Conservation (phyloP, 2,888 invertebrate genomes). For the Helleia helle region DNA sequence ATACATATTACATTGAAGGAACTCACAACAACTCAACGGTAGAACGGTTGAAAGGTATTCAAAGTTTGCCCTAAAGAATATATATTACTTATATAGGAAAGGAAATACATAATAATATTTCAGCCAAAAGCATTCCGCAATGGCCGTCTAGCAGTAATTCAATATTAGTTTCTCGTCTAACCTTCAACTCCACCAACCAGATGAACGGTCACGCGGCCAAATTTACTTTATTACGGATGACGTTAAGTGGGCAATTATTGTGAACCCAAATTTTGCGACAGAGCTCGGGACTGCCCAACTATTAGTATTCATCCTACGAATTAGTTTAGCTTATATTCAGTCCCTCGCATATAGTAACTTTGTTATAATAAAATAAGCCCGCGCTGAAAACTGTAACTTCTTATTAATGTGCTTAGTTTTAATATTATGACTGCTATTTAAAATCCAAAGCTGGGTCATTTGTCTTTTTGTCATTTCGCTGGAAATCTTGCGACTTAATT, state of each 20-base stretch:
- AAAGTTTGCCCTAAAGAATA: too few relatives aligned
- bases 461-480: too few relatives aligned
- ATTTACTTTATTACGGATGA: slow-evolving; percentile 55
- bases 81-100: too few relatives aligned
- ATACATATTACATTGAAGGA: too few relatives aligned
- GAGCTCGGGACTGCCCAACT: slow-evolving; percentile 35
- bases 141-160: slow-evolving; percentile 44
- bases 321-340: slow-evolving; percentile 13
- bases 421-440: too few relatives aligned
- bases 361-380: not conserved
- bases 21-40: too few relatives aligned
- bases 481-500: too few relatives aligned
- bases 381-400: too few relatives aligned
- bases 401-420: too few relatives aligned
- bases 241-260: slow-evolving; percentile 39
- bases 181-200: slow-evolving; percentile 48
- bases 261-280: slow-evolving; percentile 42
- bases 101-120: too few relatives aligned
- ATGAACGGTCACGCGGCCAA: slow-evolving; percentile 48
- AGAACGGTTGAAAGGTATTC: too few relatives aligned
- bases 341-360: not conserved
- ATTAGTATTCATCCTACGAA: slow-evolving; percentile 36
- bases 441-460: too few relatives aligned
- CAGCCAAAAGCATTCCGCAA: slow-evolving; percentile 16
- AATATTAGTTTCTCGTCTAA: slow-evolving; percentile 52